Conservation (phyloP, 1,140 invertebrate species). For the Aradophagus sp. region DNA sequence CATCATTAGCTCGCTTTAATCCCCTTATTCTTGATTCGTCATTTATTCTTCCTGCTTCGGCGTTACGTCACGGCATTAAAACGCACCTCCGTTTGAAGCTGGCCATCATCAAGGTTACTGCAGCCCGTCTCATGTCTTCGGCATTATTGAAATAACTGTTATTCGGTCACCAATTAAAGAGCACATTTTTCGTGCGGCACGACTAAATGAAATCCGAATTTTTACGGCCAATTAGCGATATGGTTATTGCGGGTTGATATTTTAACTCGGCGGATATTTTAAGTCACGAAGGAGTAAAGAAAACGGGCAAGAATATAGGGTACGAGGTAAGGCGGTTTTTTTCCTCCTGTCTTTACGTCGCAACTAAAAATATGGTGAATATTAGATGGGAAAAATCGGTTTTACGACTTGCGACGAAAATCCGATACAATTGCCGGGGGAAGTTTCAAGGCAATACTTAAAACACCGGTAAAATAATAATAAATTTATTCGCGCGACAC, state of each 20-base stretch:
- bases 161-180: conserved; percentile 39
- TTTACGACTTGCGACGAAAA: too few species aligned
- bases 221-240: conserved; percentile 17
- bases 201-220: conserved; percentile 26
- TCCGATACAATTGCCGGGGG: too few species aligned
- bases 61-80: conserved; percentile 26
- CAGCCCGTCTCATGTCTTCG: background rate
- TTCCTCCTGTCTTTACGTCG: too few species aligned
- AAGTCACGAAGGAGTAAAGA: conserved; percentile 2
- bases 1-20: conserved; percentile 23
- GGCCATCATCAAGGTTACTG: conserved; percentile 11
- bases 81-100: conserved; percentile 15
- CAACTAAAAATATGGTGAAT: too few species aligned
- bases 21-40: conserved; percentile 23
- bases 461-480: too few species aligned
- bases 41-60: conserved; percentile 24
- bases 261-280: too few species aligned
- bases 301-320: conserved; percentile 8
- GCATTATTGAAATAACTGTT: conserved; percentile 36
- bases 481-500: too few species aligned
- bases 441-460: too few species aligned
- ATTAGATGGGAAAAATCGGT: too few species aligned
- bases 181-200: background rate
- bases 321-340: conserved; percentile 20
- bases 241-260: conserved; percentile 3